phyloP scores from a whole-genome alignment of 64 coral and sea anemone species.

The Porites lutea region DNA sequence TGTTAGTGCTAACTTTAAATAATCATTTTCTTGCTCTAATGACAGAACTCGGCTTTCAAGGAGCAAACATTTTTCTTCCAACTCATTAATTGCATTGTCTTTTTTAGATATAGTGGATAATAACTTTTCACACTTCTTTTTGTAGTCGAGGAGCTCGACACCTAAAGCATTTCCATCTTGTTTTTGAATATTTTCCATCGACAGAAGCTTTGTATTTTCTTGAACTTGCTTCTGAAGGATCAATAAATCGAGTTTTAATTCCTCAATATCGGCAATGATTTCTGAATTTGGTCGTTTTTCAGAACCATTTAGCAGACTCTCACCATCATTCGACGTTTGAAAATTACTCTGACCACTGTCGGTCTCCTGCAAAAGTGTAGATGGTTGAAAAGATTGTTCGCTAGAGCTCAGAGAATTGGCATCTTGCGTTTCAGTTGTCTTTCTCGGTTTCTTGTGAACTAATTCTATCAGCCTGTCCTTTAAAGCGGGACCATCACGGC shows the following conservation, averaged over 20 bases:
- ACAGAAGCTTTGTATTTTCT: constrained; percentile 32
- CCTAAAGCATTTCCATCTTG: constrained; percentile 23
- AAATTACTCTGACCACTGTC: not conserved
- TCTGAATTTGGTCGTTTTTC: not conserved
- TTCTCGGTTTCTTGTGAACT: not conserved
- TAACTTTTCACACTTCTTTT: constrained; percentile 20
- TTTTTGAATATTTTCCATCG: not conserved
- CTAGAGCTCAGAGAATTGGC: not conserved
- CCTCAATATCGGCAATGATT: not conserved
- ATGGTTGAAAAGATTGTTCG: not conserved
- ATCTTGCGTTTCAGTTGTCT: not conserved
- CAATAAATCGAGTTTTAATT: constrained; percentile 7
- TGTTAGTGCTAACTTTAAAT: no score
- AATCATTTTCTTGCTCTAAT: constrained; percentile 10
- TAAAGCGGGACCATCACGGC: not conserved
- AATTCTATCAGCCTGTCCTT: not conserved
- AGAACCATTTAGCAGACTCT: not conserved
- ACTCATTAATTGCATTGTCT: constrained; percentile 25
- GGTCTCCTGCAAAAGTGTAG: not conserved
- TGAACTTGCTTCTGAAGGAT: constrained; percentile 1
- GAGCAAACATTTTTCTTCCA: constrained; percentile 6
- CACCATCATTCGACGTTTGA: not conserved
- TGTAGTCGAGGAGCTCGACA: constrained; percentile 23
- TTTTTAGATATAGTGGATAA: constrained; percentile 30
- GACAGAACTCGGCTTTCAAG: not conserved